Conservation (phyloP, 1,140 invertebrate genomes). For the Rhagoletis pomonella region DNA sequence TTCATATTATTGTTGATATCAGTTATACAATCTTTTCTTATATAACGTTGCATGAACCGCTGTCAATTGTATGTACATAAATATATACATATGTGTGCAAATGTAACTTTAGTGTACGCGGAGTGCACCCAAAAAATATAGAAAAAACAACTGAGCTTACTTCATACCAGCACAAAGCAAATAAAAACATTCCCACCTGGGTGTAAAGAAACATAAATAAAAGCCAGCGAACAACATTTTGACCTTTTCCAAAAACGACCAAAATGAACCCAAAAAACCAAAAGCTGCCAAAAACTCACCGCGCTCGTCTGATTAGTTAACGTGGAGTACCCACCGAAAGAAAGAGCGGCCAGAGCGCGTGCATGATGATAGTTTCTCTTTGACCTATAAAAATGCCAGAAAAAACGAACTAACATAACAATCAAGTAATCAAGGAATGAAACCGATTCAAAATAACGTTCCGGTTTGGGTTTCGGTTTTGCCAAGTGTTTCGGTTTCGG, state of each 20-base stretch:
- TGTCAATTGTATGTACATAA: not conserved
- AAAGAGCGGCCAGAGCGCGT: not conserved
- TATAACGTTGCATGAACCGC: constrained; percentile 4
- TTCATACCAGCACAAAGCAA: not conserved
- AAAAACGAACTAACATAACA: constrained; percentile 37
- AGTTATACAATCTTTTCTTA: constrained; percentile 27
- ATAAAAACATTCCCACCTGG: not conserved
- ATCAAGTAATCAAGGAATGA: too few relatives aligned
- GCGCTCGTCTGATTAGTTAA: not conserved
- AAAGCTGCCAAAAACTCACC: constrained; percentile 28
- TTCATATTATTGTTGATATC: not conserved
- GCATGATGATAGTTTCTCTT: constrained; percentile 38
- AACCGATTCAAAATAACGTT: too few relatives aligned
- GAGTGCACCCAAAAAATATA: not conserved
- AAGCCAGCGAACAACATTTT: not conserved
- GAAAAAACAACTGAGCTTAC: not conserved
- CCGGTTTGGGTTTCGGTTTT: too few relatives aligned
- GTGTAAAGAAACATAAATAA: not conserved
- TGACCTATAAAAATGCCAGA: constrained; percentile 40
- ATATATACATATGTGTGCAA: too few relatives aligned
- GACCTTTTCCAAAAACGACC: not conserved
- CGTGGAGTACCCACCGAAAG: not conserved
- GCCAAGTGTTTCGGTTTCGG: too few relatives aligned
- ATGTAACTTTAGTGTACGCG: not conserved
- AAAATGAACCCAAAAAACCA: not conserved